Conservation (phyloP, 2,113 vertebrate species). For the Felis catus region F.catus_Fca126_mat1.0 CM031418.1:111026501-111027000, state of each 20-base stretch:
- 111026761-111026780: background rate
- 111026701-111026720: background rate
- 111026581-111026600: background rate
- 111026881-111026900: background rate
- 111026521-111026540: background rate
- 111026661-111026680: background rate
- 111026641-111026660: background rate
- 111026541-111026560: background rate
- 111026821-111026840: background rate
- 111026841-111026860: background rate
- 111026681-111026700: background rate
- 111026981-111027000: background rate
- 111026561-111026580: background rate
- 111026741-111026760: background rate
- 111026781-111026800: background rate
- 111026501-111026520: background rate
- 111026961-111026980: background rate
- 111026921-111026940: background rate
- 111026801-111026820: background rate
- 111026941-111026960: background rate
- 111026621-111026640: background rate
- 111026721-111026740: background rate
- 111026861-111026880: background rate
- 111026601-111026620: constrained; percentile 2
- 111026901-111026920: background rate